Base-by-base conservation (phyloP, 1,140 invertebrate genomes). In the Araneus ventricosus region DNA sequence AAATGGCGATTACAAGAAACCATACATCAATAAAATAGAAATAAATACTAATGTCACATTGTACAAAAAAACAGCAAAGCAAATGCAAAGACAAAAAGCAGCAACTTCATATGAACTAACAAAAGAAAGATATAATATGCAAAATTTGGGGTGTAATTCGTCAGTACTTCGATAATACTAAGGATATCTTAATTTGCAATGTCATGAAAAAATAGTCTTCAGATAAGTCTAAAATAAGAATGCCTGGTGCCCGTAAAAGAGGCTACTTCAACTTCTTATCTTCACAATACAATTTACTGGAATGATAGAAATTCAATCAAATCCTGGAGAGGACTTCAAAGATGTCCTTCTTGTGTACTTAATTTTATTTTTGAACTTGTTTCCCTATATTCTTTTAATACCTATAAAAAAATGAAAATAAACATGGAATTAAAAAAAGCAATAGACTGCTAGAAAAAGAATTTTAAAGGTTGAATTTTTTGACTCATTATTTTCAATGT, bases 261-360 rank as follows among this genome's bases (percentile, higher is more conserved):
- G 52, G 85, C 85, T 61, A 27, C 59, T 45, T 90, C 70, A 61
- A 61, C 75, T 80, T 82, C 52, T 34, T 34, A 57, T 52, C 67
- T 79, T 57, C 7, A 52, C 10, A 91, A 91, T 82, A 75, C 87
- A 84, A 84, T 84, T 79, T 59, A 63, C 57, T 91, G 89, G 89
- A 91, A 91, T 91, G 89, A 30, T 91, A 91, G 59, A 41, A 79
- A 88, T 61, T 91, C 52, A 82, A 84, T 84, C 89, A 91, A 91
- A 91, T 79, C 80, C 79, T 91, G 79, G 61, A 45, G 84, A 84
- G 88, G 89, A 91, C 89, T 79, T 82, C 27, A 59, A 63, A 75
- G 67, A 82, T 30, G n/a, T 91, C 59, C 57, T 37, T 61, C 34
- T 75, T 75, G 30, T 75, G 17, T 75, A 75, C 34, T 30, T 75